phyloP scores from a whole-genome alignment of 2,888 invertebrate genomes.

The Harpalus rufipes region DNA sequence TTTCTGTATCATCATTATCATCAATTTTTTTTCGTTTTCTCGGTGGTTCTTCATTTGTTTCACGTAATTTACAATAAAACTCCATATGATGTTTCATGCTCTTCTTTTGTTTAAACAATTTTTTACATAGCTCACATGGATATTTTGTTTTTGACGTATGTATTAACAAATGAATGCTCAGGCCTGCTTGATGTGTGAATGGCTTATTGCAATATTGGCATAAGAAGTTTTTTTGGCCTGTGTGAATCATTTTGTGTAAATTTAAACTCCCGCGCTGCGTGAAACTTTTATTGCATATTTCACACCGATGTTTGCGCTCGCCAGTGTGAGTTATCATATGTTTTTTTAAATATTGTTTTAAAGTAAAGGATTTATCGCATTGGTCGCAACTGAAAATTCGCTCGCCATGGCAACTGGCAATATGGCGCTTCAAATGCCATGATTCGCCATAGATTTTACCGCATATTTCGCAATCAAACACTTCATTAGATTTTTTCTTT shows the following conservation, averaged over 20 bases:
- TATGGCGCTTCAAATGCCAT: background rate
- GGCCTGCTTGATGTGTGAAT: constrained; percentile 26
- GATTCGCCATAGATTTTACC: background rate
- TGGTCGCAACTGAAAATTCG: background rate
- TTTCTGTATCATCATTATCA: background rate
- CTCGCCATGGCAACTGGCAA: background rate
- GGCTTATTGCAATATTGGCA: constrained; percentile 33
- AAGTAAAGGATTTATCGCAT: constrained; percentile 4
- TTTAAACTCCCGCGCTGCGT: constrained; percentile 24
- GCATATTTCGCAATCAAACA: background rate
- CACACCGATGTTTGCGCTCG: constrained; percentile 1
- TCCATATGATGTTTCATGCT: constrained; percentile 28
- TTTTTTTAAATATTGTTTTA: constrained; percentile 27
- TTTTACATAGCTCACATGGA: constrained; percentile 22
- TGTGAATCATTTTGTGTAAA: constrained; percentile 29
- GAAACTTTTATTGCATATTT: constrained; percentile 17
- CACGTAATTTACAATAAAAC: constrained; percentile 18
- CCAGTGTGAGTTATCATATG: constrained; percentile 30
- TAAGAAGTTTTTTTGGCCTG: constrained; percentile 21
- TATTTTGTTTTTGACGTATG: constrained; percentile 31
- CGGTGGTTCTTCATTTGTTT: too few species aligned
- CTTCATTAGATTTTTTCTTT: constrained; percentile 1
- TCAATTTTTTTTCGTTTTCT: background rate
- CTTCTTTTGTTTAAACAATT: constrained; percentile 41
- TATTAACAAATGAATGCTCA: constrained; percentile 31